Conservation (phyloP, 2,888 invertebrate genomes). For the Nebria salina region DNA sequence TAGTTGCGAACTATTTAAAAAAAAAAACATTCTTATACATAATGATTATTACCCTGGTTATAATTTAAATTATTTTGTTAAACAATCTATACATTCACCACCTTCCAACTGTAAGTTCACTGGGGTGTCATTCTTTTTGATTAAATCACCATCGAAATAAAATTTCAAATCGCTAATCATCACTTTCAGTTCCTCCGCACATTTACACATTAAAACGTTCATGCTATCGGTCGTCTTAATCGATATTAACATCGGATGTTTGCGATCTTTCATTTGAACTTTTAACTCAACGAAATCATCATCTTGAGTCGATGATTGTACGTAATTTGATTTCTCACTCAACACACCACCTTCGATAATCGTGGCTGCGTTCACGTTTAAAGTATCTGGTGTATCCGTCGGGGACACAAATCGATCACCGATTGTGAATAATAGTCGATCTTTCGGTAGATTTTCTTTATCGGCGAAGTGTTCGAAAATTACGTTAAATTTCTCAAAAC, state of each 20-base stretch:
- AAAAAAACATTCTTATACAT: no score
- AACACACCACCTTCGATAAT: slow-evolving; percentile 42
- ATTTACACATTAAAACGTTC: slow-evolving; percentile 62
- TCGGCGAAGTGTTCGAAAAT: slow-evolving; percentile 37
- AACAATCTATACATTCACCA: slow-evolving; percentile 66
- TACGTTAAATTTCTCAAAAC: slow-evolving; percentile 27
- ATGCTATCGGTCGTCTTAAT: slow-evolving; percentile 51
- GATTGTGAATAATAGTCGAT: slow-evolving; percentile 33
- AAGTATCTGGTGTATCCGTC: slow-evolving; percentile 27
- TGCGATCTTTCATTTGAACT: slow-evolving; percentile 35
- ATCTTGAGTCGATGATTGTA: background rate
- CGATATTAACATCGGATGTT: slow-evolving; percentile 25
- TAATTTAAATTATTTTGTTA: slow-evolving; percentile 1
- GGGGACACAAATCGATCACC: slow-evolving; percentile 19
- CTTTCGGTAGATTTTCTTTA: slow-evolving; percentile 38
- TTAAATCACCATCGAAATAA: slow-evolving; percentile 67
- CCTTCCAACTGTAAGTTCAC: slow-evolving; percentile 65
- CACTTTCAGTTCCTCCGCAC: slow-evolving; percentile 63
- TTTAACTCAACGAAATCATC: slow-evolving; percentile 26
- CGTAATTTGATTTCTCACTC: slow-evolving; percentile 12
- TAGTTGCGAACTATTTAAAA: no score
- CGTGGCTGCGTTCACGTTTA: slow-evolving; percentile 34
- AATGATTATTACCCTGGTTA: no score
- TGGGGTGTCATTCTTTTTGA: slow-evolving; percentile 61
- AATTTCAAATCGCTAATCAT: slow-evolving; percentile 62